Evolutionary conservation across 2,113 vertebrate species (phyloP).

Genomic region (Lophius piscatorius): DNA sequence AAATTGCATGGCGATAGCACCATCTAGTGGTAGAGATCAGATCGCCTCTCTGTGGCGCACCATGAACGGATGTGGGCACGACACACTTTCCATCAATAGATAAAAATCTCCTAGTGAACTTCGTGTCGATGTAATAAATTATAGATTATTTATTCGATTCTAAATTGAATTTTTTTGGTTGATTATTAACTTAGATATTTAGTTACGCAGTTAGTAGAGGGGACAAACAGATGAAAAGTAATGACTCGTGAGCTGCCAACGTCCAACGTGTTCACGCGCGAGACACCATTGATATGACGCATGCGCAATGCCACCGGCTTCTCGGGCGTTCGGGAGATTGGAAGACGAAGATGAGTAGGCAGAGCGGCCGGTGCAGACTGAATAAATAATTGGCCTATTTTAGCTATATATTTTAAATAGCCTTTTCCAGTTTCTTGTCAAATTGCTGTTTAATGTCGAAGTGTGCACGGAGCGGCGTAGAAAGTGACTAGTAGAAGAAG

Average conservation of each 20-base stretch:
- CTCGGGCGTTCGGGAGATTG: constrained; percentile 47
- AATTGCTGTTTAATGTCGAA: constrained; percentile 63
- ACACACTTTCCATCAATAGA: no score
- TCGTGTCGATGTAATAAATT: no score
- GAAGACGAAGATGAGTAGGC: constrained; percentile 62
- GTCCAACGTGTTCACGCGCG: neutral
- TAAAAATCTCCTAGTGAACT: no score
- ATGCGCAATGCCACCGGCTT: constrained; percentile 65
- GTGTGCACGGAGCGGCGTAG: constrained; percentile 24
- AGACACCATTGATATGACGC: constrained; percentile 27
- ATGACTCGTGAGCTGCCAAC: neutral
- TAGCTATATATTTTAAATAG: constrained; percentile 52
- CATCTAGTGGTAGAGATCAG: constrained; percentile 48
- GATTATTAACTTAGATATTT: neutral
- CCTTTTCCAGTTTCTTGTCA: constrained; percentile 70
- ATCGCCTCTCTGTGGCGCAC: no score
- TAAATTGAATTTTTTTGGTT: neutral
- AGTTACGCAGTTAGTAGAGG: neutral
- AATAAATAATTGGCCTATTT: constrained; percentile 49
- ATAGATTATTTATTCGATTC: no score
- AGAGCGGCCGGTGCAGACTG: constrained; percentile 60
- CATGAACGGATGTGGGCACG: no score
- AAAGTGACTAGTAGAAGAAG: constrained; percentile 22
- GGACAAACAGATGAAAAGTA: neutral
- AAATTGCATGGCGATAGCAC: constrained; percentile 13